Conservation (phyloP, 1,140 invertebrate genomes). For the Orchesella cincta region DNA sequence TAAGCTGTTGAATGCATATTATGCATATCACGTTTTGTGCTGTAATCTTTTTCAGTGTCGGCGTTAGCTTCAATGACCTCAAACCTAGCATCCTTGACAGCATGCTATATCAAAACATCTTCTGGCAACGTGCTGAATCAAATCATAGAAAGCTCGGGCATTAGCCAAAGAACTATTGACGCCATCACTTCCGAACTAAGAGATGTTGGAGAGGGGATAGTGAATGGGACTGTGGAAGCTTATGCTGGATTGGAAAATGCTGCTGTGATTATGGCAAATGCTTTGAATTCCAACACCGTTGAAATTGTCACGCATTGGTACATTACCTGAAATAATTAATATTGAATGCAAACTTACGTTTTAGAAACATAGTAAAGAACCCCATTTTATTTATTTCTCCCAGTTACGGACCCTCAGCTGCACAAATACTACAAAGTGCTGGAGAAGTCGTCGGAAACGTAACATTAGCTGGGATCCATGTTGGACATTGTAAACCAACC, state of each 20-base stretch:
- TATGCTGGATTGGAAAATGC: neutral
- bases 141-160: neutral
- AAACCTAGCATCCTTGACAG: neutral
- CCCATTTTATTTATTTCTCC: neutral
- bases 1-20: neutral
- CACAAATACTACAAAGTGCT: neutral
- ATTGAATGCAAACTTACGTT: neutral
- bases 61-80: neutral
- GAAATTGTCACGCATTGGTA: constrained; percentile 5
- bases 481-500: neutral
- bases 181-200: neutral
- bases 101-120: neutral
- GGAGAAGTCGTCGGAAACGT: neutral
- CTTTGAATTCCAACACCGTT: neutral
- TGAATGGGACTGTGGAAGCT: neutral
- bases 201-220: neutral
- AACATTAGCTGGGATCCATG: neutral
- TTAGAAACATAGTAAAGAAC: neutral
- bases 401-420: constrained; percentile 11
- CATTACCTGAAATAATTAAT: neutral
- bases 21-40: neutral
- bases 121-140: neutral
- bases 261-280: neutral
- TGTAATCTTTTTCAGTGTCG: neutral
- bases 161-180: neutral